These are phyloP conservation scores for Anomalospiza imberbis DNA, from an alignment of 2,797 vertebrate genomes.

Conservation along the genomic window DNA sequence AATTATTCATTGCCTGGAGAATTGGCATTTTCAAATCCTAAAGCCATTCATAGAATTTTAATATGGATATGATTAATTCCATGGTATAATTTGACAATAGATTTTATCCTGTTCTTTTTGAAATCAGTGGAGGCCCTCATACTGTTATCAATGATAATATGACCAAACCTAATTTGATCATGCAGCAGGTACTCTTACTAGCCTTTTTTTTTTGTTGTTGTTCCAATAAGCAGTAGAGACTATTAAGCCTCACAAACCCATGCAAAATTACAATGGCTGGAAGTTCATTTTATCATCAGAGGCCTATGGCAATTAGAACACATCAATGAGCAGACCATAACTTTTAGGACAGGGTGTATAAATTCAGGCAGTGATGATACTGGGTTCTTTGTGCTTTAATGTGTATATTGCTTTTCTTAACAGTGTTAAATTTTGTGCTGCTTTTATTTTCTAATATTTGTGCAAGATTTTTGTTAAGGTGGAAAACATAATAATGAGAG, in stretches of 20 bases:
- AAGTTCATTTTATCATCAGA: conserved; percentile 46
- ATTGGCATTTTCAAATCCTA: neutral
- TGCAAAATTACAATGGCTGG: neutral
- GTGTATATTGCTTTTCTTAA: neutral
- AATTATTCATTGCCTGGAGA: conserved; percentile 1
- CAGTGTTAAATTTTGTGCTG: neutral
- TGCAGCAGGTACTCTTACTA: neutral
- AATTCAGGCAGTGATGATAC: conserved; percentile 17
- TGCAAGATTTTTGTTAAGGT: neutral
- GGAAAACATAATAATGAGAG: neutral
- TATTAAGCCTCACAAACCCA: conserved; percentile 8
- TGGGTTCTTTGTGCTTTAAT: neutral
- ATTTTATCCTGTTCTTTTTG: neutral
- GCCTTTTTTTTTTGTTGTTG: neutral
- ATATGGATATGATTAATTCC: conserved; percentile 31
- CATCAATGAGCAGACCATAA: conserved; percentile 30
- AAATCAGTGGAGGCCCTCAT: neutral
- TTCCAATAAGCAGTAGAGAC: neutral
- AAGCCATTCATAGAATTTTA: conserved; percentile 40
- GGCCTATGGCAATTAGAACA: conserved; percentile 49
- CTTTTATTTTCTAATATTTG: neutral
- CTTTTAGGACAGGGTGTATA: conserved; percentile 44
- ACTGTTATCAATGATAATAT: neutral
- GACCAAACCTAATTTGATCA: neutral
- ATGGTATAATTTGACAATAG: neutral